Evolutionary conservation across 2,797 vertebrate genomes (phyloP).

Genomic region (Kryptopterus vitreolus): DNA sequence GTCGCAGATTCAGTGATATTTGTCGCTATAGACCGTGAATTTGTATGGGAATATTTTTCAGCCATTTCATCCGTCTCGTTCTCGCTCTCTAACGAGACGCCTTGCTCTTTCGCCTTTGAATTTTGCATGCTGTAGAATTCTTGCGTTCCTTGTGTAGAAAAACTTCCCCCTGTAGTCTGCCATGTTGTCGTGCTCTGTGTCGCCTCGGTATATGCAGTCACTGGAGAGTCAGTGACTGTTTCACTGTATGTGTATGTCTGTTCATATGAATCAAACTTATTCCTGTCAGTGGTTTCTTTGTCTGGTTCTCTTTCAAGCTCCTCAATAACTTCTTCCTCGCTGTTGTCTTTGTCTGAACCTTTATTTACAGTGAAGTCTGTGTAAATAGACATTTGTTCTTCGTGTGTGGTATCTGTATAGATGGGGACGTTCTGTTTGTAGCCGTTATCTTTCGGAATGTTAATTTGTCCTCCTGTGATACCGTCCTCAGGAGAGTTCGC

Average conservation of each 20-base stretch:
- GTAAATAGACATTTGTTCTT: constrained; percentile 37
- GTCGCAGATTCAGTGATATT: constrained; percentile 23
- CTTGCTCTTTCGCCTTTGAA: constrained; percentile 29
- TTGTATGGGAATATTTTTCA: constrained; percentile 33
- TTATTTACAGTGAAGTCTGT: constrained; percentile 44
- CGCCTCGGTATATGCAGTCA: constrained; percentile 33
- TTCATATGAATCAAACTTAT: constrained; percentile 61
- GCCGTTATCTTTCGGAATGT: constrained; percentile 25
- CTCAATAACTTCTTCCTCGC: constrained; percentile 3
- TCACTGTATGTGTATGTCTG: constrained; percentile 47
- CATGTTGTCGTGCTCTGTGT: constrained; percentile 51
- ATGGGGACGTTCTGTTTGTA: constrained; percentile 24
- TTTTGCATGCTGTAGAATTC: constrained; percentile 47
- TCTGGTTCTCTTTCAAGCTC: constrained; percentile 23
- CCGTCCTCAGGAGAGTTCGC: constrained; percentile 32
- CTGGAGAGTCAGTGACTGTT: constrained; percentile 56
- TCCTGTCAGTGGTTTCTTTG: constrained; percentile 35
- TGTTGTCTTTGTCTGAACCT: constrained; percentile 44
- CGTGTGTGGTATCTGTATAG: constrained; percentile 7
- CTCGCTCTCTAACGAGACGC: constrained; percentile 33
- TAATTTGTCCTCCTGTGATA: background rate
- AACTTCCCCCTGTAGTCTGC: constrained; percentile 31
- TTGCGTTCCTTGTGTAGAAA: constrained; percentile 32
- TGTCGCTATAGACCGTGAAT: background rate
- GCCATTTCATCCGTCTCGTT: background rate